These are phyloP conservation scores for Corythornis vintsioides DNA, from an alignment of 2,113 vertebrate species.

Conservation along the genomic window DNA sequence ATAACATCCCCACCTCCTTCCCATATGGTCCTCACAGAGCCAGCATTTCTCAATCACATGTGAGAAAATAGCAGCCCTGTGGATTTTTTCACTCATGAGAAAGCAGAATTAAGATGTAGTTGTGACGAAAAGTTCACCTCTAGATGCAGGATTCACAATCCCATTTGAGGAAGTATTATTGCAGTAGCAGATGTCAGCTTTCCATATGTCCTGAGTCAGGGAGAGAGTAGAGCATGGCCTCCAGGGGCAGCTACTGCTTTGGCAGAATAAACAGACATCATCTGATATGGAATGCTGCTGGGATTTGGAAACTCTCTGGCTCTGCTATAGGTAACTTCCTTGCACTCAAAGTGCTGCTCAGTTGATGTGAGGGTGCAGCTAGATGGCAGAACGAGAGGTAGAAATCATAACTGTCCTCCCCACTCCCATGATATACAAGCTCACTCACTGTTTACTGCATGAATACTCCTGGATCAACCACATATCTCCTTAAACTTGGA, in stretches of 20 bases:
- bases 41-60: background rate
- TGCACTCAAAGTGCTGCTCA: background rate
- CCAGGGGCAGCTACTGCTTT: background rate
- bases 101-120: background rate
- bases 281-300: background rate
- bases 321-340: background rate
- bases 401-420: background rate
- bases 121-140: background rate
- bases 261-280: constrained; percentile 15
- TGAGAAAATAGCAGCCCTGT: background rate
- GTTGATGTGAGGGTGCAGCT: background rate
- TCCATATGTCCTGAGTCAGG: constrained; percentile 18
- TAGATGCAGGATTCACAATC: constrained; percentile 7
- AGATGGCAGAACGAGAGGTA: background rate
- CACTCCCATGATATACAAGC: rapidly evolving
- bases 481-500: background rate
- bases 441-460: background rate
- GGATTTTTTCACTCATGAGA: background rate
- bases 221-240: background rate
- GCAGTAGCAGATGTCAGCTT: constrained; percentile 27
- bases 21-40: background rate
- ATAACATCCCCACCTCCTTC: background rate
- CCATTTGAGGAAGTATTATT: background rate
- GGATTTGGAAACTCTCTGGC: background rate
- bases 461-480: no score